These are phyloP conservation scores for Fregata magnificens DNA, from an alignment of 2,113 vertebrate species.

Conservation along the genomic window DNA sequence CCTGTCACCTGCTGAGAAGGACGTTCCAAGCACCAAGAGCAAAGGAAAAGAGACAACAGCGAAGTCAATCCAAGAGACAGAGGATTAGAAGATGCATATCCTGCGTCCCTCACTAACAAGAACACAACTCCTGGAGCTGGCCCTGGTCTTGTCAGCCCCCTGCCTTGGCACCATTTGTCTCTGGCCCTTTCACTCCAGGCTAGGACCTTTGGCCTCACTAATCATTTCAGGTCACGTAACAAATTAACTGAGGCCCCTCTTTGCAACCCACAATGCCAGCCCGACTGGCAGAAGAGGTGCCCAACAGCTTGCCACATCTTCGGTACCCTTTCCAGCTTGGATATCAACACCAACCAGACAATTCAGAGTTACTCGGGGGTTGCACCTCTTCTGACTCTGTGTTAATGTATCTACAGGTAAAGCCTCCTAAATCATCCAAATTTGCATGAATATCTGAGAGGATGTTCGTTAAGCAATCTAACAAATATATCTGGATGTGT, in stretches of 20 bases:
- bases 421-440: not conserved
- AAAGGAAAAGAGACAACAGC: not conserved
- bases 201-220: not conserved
- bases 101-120: not conserved
- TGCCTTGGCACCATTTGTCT: not conserved
- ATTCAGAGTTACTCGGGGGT: not conserved
- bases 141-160: not conserved
- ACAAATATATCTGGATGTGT: not conserved
- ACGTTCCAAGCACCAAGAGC: not conserved
- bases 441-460: too few species aligned
- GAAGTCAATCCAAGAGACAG: not conserved
- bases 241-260: not conserved
- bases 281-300: not conserved
- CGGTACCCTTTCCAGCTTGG: not conserved
- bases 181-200: not conserved
- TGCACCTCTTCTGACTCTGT: not conserved
- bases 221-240: not conserved
- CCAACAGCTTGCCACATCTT: not conserved
- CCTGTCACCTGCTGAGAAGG: not conserved
- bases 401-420: fast-evolving
- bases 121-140: not conserved
- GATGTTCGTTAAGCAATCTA: not conserved
- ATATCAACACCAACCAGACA: not conserved
- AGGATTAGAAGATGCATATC: not conserved
- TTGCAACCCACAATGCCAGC: not conserved